Evolutionary conservation across 1,140 invertebrate genomes (phyloP).

Genomic region (Drosophila sucinea): DNA sequence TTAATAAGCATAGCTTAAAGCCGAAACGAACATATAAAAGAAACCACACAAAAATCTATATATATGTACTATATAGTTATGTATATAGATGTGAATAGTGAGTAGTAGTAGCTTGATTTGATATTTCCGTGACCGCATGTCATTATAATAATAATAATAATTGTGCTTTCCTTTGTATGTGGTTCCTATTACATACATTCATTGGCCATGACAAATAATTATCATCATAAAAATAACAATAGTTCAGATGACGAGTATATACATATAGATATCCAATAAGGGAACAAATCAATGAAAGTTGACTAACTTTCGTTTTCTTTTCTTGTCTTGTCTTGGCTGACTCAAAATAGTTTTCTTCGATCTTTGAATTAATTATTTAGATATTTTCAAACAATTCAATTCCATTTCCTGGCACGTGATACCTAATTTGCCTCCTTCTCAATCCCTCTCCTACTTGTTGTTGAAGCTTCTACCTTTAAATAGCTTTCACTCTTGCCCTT

Average conservation of each 20-base stretch:
- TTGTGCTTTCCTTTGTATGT: conserved; percentile 10
- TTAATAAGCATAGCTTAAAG: conserved; percentile 27
- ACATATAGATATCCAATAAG: background rate
- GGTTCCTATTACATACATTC: background rate
- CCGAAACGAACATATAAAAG: background rate
- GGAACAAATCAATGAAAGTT: conserved; percentile 4
- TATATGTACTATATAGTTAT: background rate
- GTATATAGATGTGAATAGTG: conserved; percentile 4
- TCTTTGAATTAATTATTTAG: conserved; percentile 2
- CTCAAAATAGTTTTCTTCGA: background rate
- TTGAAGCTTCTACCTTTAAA: conserved; percentile 4
- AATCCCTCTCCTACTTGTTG: background rate
- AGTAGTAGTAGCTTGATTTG: conserved; percentile 54
- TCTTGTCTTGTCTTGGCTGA: background rate
- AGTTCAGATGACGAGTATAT: conserved; percentile 22
- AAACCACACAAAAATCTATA: conserved; percentile 21
- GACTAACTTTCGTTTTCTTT: background rate
- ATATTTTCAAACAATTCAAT: conserved; percentile 10
- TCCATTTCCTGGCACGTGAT: conserved; percentile 10
- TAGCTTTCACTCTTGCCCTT: conserved; percentile 23
- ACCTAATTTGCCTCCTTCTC: background rate
- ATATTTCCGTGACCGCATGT: conserved; percentile 72
- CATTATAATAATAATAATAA: conserved; percentile 62
- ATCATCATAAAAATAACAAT: conserved; percentile 46
- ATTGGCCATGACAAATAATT: conserved; percentile 37